Evolutionary conservation across 64 coral and sea anemone species (phyloP), one percentile per base, ranked within the genome.

Genomic region (Orbicella faveolata): DNA sequence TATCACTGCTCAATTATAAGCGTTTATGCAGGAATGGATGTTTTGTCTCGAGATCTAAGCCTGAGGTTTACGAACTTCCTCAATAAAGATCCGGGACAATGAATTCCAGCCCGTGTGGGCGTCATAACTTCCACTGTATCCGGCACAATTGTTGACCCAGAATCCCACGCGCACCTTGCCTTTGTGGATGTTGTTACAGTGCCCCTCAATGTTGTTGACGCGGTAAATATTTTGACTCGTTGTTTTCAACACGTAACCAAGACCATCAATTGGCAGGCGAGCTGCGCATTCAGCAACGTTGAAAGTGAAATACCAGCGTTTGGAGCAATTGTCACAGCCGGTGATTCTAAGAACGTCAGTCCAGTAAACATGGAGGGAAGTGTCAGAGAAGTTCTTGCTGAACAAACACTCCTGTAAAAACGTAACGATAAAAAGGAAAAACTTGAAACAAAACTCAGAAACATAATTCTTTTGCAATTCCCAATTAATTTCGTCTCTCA

Each of bases 271-370:
- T 4, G 75, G 55, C 55, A 59, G 55, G 55, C 12, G 55, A 59
- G 55, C 55, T 59, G 55, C 55, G 15, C 55, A 59, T 59, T 59
- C 55, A 59, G 12, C 55, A 59, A 76, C 88, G 36, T 89, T 80
- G 30, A 89, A 89, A 48, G 88, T 89, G 37, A 89, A 89, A 35
- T 79, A 79, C 88, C 88, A 79, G n/a, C 88, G 51, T 74, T 73
- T 69, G 19, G 68, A 69, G 30, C 84, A 87, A 48, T 20, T 36
- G 11, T 66, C 34, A 36, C 86, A 76, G 12, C 26, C 36, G 0
- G 23, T 0, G 9, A 89, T 15, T 9, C 88, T 53, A 51, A 89
- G 75, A 23, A 25, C 62, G 23, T 76, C 88, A 63, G 33, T 76
- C 13, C 34, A 89, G 36, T 18, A 52, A 21, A 89, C 88, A 68